Evolutionary conservation across 2,797 vertebrate genomes (phyloP).

Genomic region (Malacoraja senta): DNA sequence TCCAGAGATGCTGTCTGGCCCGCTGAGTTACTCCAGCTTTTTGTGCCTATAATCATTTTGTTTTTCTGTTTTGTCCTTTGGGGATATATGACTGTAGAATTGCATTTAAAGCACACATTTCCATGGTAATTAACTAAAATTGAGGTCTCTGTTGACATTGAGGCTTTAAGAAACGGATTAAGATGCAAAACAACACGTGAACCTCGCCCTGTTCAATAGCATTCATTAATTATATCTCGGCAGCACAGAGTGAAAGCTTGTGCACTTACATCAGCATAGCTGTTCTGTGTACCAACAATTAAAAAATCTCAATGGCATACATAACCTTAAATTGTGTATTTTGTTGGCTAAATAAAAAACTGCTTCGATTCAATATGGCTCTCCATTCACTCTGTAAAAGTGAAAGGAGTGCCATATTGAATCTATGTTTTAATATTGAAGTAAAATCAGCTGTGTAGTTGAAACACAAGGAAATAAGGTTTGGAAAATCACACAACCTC

Average conservation of each 20-base stretch:
- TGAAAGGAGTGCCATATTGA: neutral
- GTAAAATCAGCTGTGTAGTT: neutral
- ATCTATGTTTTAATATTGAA: neutral
- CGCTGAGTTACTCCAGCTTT: too few species aligned
- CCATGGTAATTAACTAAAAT: too few species aligned
- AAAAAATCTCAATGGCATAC: neutral
- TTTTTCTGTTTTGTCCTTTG: conserved; percentile 42
- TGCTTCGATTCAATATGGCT: neutral
- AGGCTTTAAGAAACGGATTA: conserved; percentile 14
- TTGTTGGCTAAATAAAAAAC: neutral
- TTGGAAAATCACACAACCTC: neutral
- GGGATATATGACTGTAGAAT: conserved; percentile 45
- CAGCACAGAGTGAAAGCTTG: neutral
- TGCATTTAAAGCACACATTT: neutral
- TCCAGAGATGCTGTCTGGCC: too few species aligned
- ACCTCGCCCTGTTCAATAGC: neutral
- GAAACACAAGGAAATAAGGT: neutral
- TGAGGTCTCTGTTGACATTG: too few species aligned
- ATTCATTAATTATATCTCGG: neutral
- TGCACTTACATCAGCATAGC: neutral
- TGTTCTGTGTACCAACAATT: neutral
- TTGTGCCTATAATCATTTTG: neutral
- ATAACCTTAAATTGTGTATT: neutral
- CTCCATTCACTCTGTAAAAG: neutral
- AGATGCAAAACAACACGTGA: neutral